A percentile compares a stretch with the other conserved stretches of the same genome.
Conservation (phyloP, 1,140 invertebrate species). For the Aphelinus certus region DNA sequence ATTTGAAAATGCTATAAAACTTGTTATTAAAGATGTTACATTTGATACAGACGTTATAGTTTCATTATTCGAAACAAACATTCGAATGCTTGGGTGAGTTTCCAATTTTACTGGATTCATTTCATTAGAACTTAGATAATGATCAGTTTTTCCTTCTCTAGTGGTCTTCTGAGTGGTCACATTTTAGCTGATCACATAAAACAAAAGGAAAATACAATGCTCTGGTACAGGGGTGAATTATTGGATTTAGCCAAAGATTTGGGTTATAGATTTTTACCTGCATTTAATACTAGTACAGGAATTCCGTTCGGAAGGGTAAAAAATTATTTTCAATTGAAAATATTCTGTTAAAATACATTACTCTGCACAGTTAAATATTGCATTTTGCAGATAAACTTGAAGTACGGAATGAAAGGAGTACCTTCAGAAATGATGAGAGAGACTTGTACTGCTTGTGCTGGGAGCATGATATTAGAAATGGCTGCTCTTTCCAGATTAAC, state of each 20-base stretch:
- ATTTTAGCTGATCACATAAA: constrained; percentile 87
- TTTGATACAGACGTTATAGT: constrained; percentile 97
- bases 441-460: constrained; percentile 98
- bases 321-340: constrained; percentile 30
- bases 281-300: constrained; percentile 98
- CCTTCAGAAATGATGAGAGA: constrained; percentile 81
- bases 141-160: constrained; percentile 61
- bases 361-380: constrained; percentile 4
- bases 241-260: constrained; percentile 91
- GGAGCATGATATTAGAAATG: constrained; percentile 97
- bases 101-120: constrained; percentile 19
- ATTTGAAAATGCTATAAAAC: constrained; percentile 90
- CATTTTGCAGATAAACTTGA: constrained; percentile 83
- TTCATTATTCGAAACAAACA: constrained; percentile 99
- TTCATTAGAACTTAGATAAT: constrained; percentile 4
- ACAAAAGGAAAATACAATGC: constrained; percentile 77
- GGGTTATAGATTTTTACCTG: constrained; percentile 90
- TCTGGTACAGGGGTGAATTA: constrained; percentile 93
- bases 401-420: constrained; percentile 84
- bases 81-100: constrained; percentile 88
- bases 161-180: constrained; percentile 92
- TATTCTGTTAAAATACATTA: constrained; percentile 11
- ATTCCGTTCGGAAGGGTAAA: constrained; percentile 92
- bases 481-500: constrained; percentile 93
- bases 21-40: constrained; percentile 85